These are phyloP conservation scores for Ophioderma brevispina DNA, from an alignment of 35 echinoderm and acorn worm species.

Conservation along the genomic window DNA sequence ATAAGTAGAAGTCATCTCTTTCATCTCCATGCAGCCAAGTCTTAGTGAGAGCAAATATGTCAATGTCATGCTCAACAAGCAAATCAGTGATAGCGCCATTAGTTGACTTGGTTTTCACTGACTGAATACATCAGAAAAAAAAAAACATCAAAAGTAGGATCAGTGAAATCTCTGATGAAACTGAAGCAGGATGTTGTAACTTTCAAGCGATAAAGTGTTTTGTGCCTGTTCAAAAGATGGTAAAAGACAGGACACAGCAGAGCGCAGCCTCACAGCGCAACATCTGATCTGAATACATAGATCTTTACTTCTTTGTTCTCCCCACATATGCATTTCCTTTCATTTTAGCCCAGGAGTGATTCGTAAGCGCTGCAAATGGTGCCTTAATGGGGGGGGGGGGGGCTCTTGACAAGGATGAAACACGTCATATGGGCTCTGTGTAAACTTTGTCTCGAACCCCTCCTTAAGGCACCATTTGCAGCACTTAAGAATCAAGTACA, in stretches of 20 bases:
- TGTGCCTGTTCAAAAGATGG: neutral
- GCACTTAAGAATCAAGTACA: too few species aligned
- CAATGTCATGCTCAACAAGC: constrained; percentile 24
- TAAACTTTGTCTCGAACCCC: too few species aligned
- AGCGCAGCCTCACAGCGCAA: neutral
- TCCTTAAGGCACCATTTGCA: too few species aligned
- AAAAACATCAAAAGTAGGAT: neutral
- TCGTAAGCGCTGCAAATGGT: too few species aligned
- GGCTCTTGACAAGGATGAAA: too few species aligned
- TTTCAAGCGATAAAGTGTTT: neutral
- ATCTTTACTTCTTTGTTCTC: too few species aligned
- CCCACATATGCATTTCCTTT: too few species aligned
- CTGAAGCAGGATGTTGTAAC: neutral
- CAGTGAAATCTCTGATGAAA: neutral
- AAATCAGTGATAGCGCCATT: constrained; percentile 17
- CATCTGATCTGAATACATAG: too few species aligned
- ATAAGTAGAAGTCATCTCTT: too few species aligned
- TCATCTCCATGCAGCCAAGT: constrained; percentile 6
- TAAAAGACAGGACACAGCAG: neutral
- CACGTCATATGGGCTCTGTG: too few species aligned
- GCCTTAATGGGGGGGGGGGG: too few species aligned
- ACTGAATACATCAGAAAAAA: constrained; percentile 7
- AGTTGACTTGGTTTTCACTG: constrained; percentile 5
- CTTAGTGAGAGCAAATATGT: constrained; percentile 19
- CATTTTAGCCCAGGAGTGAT: too few species aligned